Conservation (phyloP, 1,140 invertebrate genomes). For the Helicoverpa zea region DNA sequence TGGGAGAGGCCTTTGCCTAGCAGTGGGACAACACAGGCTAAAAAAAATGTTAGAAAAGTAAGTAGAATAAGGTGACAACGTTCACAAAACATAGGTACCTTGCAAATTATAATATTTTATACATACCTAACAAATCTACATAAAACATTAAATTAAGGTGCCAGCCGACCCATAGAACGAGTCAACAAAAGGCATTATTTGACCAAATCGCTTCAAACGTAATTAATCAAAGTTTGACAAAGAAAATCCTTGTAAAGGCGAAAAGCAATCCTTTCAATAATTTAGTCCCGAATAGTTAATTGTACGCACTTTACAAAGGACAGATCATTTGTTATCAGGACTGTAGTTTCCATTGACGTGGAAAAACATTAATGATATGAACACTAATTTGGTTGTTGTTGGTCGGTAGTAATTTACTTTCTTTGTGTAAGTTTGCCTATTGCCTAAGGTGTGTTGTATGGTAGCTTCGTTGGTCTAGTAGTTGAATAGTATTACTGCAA, state of each 20-base stretch:
- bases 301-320: not conserved
- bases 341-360: not conserved
- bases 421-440: not conserved
- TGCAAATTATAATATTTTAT: too few relatives aligned
- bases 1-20: too few relatives aligned
- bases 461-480: too few relatives aligned
- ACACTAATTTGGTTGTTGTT: not conserved
- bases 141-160: conserved; percentile 10
- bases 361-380: not conserved
- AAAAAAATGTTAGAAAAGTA: too few relatives aligned
- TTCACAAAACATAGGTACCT: too few relatives aligned
- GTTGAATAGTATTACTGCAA: too few relatives aligned
- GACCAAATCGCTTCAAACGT: not conserved
- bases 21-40: too few relatives aligned
- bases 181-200: not conserved
- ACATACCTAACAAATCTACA: not conserved
- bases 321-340: not conserved
- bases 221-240: conserved; percentile 25
- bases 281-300: not conserved
- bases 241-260: conserved; percentile 10
- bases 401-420: not conserved
- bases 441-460: too few relatives aligned
- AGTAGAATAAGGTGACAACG: too few relatives aligned
- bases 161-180: conserved; percentile 10
- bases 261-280: conserved; percentile 26